Evolutionary conservation across 1,140 invertebrate genomes (phyloP), one percentile per base, ranked within the genome.

Genomic region (Bemisia tabaci): DNA sequence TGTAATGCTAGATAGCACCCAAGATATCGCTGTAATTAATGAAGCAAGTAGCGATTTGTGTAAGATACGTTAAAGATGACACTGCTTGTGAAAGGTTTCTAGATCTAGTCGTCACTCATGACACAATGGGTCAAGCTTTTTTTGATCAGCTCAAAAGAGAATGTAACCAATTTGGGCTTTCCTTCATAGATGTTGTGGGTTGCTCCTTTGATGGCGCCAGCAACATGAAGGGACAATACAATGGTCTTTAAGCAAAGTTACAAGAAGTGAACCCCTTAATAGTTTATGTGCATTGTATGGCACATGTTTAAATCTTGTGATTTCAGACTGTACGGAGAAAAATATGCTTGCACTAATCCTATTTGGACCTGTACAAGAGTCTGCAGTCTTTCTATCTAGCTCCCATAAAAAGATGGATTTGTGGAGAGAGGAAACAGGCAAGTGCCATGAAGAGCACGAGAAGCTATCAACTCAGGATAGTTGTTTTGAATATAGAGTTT

Each of bases 281-380:
- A 2, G 68, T 70, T 65, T 70, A 68, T 64, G 68, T 62, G 22
- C 69, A 70, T 60, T 70, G 62, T 66, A 66, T 68, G 67, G 69
- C 67, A 11, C 67, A 70, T 26, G 65, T 68, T 5, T 70, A 68
- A 70, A 68, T 60, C 62, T 68, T 60, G 69, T 68, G 22, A 66
- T 70, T 26, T 67, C 67, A 67, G 67, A 70, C 62, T 68, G 67
- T 64, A 70, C 67, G 58, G 59, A 65, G 23, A 65, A 64, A 21
- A 64, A 39, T 48, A 22, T 68, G 24, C 64, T 68, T 64, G 67
- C 67, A 26, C 67, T 68, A 64, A 68, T 67, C 26, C 64, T 70
- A 58, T 70, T 70, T 70, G 67, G 69, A 33, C 59, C 68, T 9
- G 69, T 70, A 26, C 67, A 70, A 62, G 67, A 70, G 65, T 62